Percentiles rank a stretch among this genome's conserved stretches.
Conservation (phyloP, 2,888 invertebrate species). For the Apoda limacodes region DNA sequence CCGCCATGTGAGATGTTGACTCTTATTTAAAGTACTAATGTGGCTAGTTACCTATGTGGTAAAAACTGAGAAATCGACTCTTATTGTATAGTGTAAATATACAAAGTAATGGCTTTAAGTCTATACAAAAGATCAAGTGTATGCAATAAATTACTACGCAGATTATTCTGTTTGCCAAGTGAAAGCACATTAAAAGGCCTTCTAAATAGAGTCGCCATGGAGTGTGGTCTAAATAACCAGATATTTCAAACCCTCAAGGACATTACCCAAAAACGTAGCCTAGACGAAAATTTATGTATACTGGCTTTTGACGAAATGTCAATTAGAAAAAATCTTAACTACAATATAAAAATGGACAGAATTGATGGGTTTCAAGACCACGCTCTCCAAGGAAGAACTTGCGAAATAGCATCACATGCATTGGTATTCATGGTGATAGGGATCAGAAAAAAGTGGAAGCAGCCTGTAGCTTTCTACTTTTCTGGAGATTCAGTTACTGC, state of each 20-base stretch:
- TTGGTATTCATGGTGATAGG: slow-evolving; percentile 5
- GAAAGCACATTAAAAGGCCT: not conserved
- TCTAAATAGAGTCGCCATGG: slow-evolving; percentile 4
- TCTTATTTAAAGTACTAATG: too few relatives aligned
- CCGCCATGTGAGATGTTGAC: too few relatives aligned
- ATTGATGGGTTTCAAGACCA: slow-evolving; percentile 10
- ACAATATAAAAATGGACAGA: slow-evolving; percentile 6
- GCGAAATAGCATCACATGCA: slow-evolving; percentile 1
- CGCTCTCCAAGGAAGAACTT: slow-evolving; percentile 3
- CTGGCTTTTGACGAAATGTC: slow-evolving; percentile 19
- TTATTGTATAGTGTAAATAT: too few relatives aligned
- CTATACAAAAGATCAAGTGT: slow-evolving; percentile 4
- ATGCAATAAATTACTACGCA: slow-evolving; percentile 3
- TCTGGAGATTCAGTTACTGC: slow-evolving; percentile 6
- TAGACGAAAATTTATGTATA: slow-evolving; percentile 9
- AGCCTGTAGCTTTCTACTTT: slow-evolving; percentile 6
- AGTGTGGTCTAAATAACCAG: slow-evolving; percentile 15
- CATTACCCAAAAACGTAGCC: not conserved
- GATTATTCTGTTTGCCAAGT: slow-evolving; percentile 1
- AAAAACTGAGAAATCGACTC: too few relatives aligned
- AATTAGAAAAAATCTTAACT: slow-evolving; percentile 12
- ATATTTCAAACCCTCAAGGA: slow-evolving; percentile 3
- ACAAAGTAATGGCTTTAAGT: slow-evolving; percentile 6
- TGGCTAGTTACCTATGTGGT: too few relatives aligned
- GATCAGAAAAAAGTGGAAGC: slow-evolving; percentile 3